phyloP scores from a whole-genome alignment of 2,113 vertebrate species.

The Mungos mungo region DNA sequence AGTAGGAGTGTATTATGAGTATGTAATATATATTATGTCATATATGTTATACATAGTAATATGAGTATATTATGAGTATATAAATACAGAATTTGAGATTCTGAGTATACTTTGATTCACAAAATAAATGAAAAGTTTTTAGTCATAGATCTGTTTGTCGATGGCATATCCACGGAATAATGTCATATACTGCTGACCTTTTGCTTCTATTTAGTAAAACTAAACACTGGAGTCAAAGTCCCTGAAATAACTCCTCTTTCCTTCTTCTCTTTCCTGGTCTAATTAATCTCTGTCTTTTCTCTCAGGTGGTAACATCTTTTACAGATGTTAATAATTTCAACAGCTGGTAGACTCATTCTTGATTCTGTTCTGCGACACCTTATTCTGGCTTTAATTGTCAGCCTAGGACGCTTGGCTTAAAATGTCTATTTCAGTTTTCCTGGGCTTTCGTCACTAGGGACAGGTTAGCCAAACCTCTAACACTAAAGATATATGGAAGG shows the following conservation, averaged over 20 bases:
- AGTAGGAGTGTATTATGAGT: no score
- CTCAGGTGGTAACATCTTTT: not conserved
- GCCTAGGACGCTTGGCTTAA: not conserved
- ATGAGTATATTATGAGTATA: no score
- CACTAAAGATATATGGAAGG: not conserved
- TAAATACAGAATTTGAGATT: slow-evolving; percentile 1
- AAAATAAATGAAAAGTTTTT: not conserved
- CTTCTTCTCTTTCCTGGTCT: not conserved
- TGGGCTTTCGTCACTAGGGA: not conserved
- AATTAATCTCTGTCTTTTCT: not conserved
- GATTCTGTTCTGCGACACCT: not conserved
- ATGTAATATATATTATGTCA: no score
- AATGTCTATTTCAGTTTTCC: not conserved
- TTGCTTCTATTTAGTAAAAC: not conserved
- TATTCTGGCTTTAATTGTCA: not conserved
- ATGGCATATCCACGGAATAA: not conserved
- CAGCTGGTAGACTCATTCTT: not conserved
- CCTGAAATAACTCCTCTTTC: not conserved
- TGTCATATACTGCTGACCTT: not conserved
- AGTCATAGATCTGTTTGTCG: not conserved
- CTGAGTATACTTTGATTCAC: not conserved
- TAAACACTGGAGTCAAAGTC: not conserved
- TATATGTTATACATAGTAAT: no score
- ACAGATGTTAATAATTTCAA: slow-evolving; percentile 9
- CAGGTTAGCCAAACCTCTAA: not conserved